These are phyloP conservation scores for Julus scanicus DNA, from an alignment of 2,888 invertebrate species.

Conservation along the genomic window DNA sequence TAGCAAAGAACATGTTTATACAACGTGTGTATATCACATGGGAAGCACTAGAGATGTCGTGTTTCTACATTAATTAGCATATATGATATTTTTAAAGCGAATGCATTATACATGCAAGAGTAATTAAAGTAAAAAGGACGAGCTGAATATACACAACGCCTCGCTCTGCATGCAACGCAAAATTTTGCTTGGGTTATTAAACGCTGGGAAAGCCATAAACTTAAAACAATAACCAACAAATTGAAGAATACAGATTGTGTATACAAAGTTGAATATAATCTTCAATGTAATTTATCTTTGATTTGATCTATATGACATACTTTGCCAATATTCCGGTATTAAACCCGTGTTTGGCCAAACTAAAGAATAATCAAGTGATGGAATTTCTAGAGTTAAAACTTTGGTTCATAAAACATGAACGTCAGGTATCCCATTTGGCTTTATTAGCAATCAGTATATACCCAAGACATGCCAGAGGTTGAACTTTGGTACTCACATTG, in stretches of 20 bases:
- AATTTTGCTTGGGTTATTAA: neutral
- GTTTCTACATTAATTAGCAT: neutral
- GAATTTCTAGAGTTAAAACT: neutral
- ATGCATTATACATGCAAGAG: neutral
- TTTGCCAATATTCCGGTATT: no score
- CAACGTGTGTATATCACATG: neutral
- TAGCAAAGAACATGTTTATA: neutral
- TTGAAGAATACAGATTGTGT: neutral
- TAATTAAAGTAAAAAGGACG: slow-evolving; percentile 28
- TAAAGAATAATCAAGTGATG: no score
- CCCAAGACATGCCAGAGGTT: neutral
- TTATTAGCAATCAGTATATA: neutral
- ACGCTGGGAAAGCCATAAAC: neutral
- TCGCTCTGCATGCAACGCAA: slow-evolving; percentile 7
- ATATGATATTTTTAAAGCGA: slow-evolving; percentile 35
- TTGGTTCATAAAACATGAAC: neutral
- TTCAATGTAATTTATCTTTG: no score
- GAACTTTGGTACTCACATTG: neutral
- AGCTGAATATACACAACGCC: neutral
- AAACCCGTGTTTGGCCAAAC: no score
- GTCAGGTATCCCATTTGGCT: neutral
- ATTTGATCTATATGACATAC: no score
- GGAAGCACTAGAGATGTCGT: neutral
- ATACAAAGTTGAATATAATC: no score
- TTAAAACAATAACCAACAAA: neutral